These are phyloP conservation scores for Turritopsis dohrnii DNA, from an alignment of 30 jellyfish, hydroid and myxozoan genomes.

Conservation along the genomic window DNA sequence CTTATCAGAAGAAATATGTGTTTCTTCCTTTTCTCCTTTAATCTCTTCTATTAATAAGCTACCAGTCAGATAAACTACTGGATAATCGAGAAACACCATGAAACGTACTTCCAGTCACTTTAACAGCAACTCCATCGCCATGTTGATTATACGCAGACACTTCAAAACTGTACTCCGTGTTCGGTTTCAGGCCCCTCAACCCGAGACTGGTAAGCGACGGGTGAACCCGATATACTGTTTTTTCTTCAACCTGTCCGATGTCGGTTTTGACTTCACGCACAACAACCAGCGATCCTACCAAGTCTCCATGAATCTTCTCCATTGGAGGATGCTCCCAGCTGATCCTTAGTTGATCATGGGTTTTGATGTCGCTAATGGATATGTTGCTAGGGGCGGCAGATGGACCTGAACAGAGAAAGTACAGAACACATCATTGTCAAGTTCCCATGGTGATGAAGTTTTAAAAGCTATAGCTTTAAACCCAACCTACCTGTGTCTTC, in stretches of 20 bases:
- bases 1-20: not conserved
- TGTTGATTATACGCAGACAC: conserved; percentile 61
- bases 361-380: not conserved
- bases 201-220: not conserved
- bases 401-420: conserved; percentile 1
- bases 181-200: conserved; percentile 22
- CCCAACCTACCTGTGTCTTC: conserved; percentile 41
- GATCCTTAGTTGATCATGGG: conserved; percentile 17
- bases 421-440: too few relatives aligned
- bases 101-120: not conserved
- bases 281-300: conserved; percentile 10
- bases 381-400: conserved; percentile 15
- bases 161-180: conserved; percentile 26
- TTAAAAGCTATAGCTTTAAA: not conserved
- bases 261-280: not conserved
- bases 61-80: not conserved
- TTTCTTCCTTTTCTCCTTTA: not conserved
- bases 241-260: not conserved
- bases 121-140: conserved; percentile 70
- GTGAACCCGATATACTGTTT: not conserved
- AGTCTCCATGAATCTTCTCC: conserved; percentile 33
- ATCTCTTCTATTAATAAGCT: not conserved
- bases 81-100: not conserved
- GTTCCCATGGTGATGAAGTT: not conserved
- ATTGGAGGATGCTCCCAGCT: conserved; percentile 38